Conservation (phyloP, 2,888 invertebrate genomes). For the Hybos culiciformis region DNA sequence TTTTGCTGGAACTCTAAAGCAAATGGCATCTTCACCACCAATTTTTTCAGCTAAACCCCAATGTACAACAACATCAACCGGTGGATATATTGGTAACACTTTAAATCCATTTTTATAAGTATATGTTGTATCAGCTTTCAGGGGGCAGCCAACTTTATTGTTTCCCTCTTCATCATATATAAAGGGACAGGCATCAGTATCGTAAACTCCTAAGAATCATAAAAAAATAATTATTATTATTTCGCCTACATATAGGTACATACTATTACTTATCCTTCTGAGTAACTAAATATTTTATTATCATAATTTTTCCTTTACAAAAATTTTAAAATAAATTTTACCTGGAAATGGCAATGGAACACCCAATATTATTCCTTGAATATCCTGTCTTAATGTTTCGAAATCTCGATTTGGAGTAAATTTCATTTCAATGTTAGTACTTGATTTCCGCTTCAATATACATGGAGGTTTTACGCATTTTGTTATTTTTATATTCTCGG, state of each 20-base stretch:
- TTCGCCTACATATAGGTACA: too few species aligned
- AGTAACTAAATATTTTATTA: too few species aligned
- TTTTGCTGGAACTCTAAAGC: slow-evolving; percentile 57
- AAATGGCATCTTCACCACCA: slow-evolving; percentile 38
- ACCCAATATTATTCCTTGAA: slow-evolving; percentile 47
- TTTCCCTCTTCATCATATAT: slow-evolving; percentile 46
- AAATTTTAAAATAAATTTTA: too few species aligned
- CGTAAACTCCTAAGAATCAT: too few species aligned
- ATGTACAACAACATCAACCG: slow-evolving; percentile 42
- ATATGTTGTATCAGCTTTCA: slow-evolving; percentile 53
- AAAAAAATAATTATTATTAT: too few species aligned
- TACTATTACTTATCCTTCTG: too few species aligned
- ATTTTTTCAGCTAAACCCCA: slow-evolving; percentile 48
- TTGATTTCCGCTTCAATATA: slow-evolving; percentile 46
- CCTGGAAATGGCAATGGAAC: slow-evolving; percentile 61
- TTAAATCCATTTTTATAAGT: slow-evolving; percentile 51
- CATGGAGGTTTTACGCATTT: slow-evolving; percentile 53
- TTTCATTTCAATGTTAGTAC: slow-evolving; percentile 40
- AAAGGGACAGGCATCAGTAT: slow-evolving; percentile 49
- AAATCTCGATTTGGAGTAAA: slow-evolving; percentile 46
- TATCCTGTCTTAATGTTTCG: slow-evolving; percentile 42
- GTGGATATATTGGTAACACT: slow-evolving; percentile 40
- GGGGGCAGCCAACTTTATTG: slow-evolving; percentile 48
- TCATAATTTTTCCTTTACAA: too few species aligned
- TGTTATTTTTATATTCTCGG: too few species aligned